phyloP scores from a whole-genome alignment of 2,113 vertebrate species.

The Oncorhynchus keta region DNA sequence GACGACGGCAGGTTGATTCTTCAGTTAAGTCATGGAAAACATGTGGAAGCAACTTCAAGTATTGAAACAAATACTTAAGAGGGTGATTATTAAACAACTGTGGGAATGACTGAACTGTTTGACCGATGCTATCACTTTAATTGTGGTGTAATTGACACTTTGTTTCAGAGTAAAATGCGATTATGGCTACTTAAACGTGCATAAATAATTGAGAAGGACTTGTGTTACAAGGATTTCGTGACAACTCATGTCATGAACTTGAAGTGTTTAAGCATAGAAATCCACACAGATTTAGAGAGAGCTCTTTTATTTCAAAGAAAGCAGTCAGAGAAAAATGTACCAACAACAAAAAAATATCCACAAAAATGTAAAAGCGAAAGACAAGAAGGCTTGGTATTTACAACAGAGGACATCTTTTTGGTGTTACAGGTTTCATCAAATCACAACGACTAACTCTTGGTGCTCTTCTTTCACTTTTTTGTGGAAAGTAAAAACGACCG shows the following conservation, averaged over 20 bases:
- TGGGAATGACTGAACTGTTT: no score
- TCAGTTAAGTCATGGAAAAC: conserved; percentile 40
- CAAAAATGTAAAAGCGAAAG: conserved; percentile 74
- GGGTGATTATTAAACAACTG: not conserved
- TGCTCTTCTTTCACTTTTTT: conserved; percentile 62
- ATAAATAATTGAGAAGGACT: not conserved
- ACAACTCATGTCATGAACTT: not conserved
- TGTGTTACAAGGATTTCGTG: not conserved
- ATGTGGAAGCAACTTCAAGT: conserved; percentile 48
- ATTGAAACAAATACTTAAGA: conserved; percentile 34
- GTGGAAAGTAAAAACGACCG: conserved; percentile 49
- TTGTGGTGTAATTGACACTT: not conserved
- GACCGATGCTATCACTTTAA: not conserved
- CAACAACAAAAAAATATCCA: conserved; percentile 49
- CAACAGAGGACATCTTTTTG: conserved; percentile 87
- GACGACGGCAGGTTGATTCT: not conserved
- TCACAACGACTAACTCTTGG: conserved; percentile 71
- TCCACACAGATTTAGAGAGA: not conserved
- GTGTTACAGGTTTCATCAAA: conserved; percentile 83
- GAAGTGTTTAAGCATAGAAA: not conserved
- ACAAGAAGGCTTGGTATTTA: conserved; percentile 85
- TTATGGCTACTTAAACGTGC: not conserved
- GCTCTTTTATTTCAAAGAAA: conserved; percentile 90
- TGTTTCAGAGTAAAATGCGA: not conserved
- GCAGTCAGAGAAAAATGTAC: conserved; percentile 86